Percentiles rank a stretch among this genome's conserved stretches.
These are phyloP conservation scores for Myocastor coypus DNA, from an alignment of 2,113 vertebrate genomes.

Conservation along the genomic window DNA sequence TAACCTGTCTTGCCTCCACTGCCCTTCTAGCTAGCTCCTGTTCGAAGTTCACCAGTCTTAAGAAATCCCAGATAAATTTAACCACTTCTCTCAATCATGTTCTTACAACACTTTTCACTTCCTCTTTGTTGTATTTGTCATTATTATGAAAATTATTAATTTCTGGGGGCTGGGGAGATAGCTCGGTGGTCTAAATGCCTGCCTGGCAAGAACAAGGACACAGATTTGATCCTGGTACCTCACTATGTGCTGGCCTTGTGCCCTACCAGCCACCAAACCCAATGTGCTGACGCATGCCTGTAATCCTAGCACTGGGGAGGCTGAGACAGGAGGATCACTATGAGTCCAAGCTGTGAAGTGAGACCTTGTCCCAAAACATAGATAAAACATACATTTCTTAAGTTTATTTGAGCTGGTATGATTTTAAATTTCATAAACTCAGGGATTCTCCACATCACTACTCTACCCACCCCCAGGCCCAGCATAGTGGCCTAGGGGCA, in stretches of 20 bases:
- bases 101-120: not conserved
- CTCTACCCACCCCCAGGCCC: not conserved
- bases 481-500: not conserved
- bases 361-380: too few species aligned
- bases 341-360: too few species aligned
- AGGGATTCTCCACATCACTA: not conserved
- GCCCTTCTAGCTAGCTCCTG: not conserved
- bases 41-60: not conserved
- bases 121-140: not conserved
- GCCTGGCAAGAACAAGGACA: too few species aligned
- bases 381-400: not conserved
- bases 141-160: conserved; percentile 24
- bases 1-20: not conserved
- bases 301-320: too few species aligned
- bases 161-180: not conserved
- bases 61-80: conserved; percentile 37
- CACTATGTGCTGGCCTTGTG: too few species aligned
- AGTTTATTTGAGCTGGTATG: not conserved
- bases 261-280: too few species aligned
- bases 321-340: too few species aligned
- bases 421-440: conserved; percentile 39
- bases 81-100: not conserved
- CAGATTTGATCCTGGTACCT: too few species aligned
- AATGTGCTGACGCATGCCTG: too few species aligned
- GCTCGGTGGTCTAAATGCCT: too few species aligned